Evolutionary conservation across 2,113 vertebrate genomes (phyloP).

Genomic region (Orthonyx spaldingii): DNA sequence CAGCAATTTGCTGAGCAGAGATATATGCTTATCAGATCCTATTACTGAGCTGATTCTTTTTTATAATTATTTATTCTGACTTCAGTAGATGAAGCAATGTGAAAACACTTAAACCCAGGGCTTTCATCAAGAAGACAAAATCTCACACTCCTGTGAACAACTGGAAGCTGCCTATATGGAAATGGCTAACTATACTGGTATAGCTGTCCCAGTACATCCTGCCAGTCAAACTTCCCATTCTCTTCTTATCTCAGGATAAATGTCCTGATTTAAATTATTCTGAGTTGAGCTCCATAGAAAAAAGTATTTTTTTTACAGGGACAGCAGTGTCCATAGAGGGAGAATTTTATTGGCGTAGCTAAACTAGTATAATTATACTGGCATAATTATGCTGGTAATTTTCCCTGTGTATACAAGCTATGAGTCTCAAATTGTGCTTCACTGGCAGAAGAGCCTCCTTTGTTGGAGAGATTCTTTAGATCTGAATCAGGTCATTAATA

Average conservation of each 20-base stretch:
- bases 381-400: constrained; percentile 54
- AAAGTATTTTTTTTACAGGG: not conserved
- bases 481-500: constrained; percentile 63
- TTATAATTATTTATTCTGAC: constrained; percentile 62
- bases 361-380: constrained; percentile 47
- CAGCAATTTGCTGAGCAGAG: constrained; percentile 58
- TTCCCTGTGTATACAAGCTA: constrained; percentile 57
- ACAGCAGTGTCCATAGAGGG: constrained; percentile 16
- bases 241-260: constrained; percentile 17
- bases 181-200: not conserved
- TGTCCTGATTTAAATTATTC: constrained; percentile 4
- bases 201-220: not conserved
- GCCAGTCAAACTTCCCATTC: not conserved
- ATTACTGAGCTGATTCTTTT: constrained; percentile 56
- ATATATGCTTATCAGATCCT: constrained; percentile 64
- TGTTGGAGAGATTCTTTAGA: constrained; percentile 55
- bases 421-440: constrained; percentile 57
- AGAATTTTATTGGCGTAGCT: constrained; percentile 35
- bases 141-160: constrained; percentile 13
- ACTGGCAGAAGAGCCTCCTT: constrained; percentile 37
- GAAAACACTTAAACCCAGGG: constrained; percentile 47
- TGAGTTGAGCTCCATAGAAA: not conserved
- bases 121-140: constrained; percentile 57
- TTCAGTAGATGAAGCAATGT: constrained; percentile 62
- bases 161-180: not conserved